Conservation (phyloP, 2,888 invertebrate genomes). For the Mythimna vitellina region DNA sequence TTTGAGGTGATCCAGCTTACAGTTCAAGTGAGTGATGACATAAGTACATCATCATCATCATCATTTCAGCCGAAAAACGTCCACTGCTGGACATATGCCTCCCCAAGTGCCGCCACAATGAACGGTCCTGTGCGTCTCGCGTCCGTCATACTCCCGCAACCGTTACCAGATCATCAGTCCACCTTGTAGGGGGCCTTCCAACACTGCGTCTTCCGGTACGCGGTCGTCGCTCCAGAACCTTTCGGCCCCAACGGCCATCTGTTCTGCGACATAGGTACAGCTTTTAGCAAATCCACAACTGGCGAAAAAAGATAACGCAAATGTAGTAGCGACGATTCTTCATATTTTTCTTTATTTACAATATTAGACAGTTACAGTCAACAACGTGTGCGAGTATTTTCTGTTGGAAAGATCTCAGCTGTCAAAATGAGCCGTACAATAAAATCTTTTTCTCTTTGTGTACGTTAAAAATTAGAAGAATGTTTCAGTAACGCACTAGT, state of each 20-base stretch:
- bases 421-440: conserved; percentile 29
- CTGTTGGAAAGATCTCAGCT: conserved; percentile 26
- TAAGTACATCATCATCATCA: no score
- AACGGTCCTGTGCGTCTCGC: no score
- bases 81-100: no score
- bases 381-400: conserved; percentile 6
- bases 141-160: no score
- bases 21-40: neutral
- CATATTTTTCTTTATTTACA: conserved; percentile 27
- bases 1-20: neutral
- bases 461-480: conserved; percentile 5
- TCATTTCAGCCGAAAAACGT: no score
- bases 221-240: no score
- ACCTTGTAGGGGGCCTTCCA: no score
- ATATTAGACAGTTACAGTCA: conserved; percentile 9
- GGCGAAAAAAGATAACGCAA: neutral
- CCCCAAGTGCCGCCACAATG: no score
- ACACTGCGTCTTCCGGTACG: no score
- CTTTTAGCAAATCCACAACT: neutral
- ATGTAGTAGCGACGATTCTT: neutral
- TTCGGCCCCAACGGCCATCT: no score
- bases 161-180: no score
- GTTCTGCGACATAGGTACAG: no score
- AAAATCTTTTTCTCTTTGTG: conserved; percentile 13
- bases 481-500: conserved; percentile 9